Conservation (phyloP, 2,113 vertebrate genomes). For the Xerus inauris region DNA sequence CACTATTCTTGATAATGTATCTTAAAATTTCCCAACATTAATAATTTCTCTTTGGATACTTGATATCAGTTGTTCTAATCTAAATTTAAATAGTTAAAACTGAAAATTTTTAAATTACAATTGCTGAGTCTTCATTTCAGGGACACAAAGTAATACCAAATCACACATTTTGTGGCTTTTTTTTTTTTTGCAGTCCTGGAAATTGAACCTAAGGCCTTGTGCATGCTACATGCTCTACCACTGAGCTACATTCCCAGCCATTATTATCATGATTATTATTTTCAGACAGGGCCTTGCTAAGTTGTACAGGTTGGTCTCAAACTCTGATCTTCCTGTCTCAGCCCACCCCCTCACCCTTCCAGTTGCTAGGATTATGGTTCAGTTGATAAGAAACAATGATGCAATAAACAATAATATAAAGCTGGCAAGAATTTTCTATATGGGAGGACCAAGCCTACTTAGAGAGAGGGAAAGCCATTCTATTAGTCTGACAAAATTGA, state of each 20-base stretch:
- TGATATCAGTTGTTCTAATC: not conserved
- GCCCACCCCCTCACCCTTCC: not conserved
- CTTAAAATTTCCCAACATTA: not conserved
- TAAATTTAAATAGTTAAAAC: not conserved
- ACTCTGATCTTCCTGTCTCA: not conserved
- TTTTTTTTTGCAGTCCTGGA: not conserved
- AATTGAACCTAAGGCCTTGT: not conserved
- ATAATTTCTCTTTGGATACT: not conserved
- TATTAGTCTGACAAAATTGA: constrained; percentile 38
- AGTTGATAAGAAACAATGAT: constrained; percentile 68
- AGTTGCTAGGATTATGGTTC: not conserved
- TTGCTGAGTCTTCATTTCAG: not conserved
- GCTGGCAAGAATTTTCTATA: constrained; percentile 56
- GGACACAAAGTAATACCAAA: not conserved
- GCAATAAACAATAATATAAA: constrained; percentile 71
- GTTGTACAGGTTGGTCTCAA: not conserved
- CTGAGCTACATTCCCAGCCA: not conserved
- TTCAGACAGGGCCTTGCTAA: not conserved
- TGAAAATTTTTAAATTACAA: constrained; percentile 7
- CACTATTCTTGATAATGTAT: not conserved
- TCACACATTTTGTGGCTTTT: not conserved
- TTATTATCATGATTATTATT: too few species aligned
- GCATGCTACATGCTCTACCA: not conserved
- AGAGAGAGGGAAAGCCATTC: constrained; percentile 66
- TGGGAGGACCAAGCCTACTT: constrained; percentile 67